Conservation (phyloP, 2,797 vertebrate genomes). For the Telmatherina bonti region DNA sequence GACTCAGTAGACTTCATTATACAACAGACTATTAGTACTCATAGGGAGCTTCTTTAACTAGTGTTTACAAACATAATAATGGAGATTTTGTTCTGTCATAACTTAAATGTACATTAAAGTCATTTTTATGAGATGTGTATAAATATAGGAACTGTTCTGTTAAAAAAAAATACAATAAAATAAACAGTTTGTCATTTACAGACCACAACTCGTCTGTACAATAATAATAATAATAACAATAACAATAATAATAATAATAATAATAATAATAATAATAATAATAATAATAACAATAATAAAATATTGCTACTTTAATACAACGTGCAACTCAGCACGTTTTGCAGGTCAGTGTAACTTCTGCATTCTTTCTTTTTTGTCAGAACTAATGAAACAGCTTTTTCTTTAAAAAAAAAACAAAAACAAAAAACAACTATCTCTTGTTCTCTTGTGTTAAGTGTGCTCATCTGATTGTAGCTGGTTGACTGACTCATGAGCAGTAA, state of each 20-base stretch:
- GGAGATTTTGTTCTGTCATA: not conserved
- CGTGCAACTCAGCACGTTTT: not conserved
- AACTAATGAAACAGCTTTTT: not conserved
- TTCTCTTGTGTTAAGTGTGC: not conserved
- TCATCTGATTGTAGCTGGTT: not conserved
- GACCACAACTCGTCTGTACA: too few relatives aligned
- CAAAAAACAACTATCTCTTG: not conserved
- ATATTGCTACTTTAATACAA: not conserved
- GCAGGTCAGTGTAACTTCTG: not conserved
- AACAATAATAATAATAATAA: too few relatives aligned
- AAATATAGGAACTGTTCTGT: not conserved
- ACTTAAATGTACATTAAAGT: not conserved
- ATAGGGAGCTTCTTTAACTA: not conserved
- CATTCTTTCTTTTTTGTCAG: not conserved
- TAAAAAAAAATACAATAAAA: too few relatives aligned
- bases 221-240: too few relatives aligned
- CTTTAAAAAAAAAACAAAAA: too few relatives aligned
- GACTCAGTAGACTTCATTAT: not conserved
- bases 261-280: too few relatives aligned
- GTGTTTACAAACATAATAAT: not conserved
- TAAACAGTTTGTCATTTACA: too few relatives aligned
- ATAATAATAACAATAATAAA: not conserved
- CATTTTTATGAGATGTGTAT: not conserved
- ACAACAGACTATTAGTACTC: not conserved
- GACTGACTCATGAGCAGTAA: not conserved